Percentiles rank a stretch among this genome's conserved stretches.
These are phyloP conservation scores for Hyla sarda DNA, from an alignment of 2,113 vertebrate species.

Conservation along the genomic window DNA sequence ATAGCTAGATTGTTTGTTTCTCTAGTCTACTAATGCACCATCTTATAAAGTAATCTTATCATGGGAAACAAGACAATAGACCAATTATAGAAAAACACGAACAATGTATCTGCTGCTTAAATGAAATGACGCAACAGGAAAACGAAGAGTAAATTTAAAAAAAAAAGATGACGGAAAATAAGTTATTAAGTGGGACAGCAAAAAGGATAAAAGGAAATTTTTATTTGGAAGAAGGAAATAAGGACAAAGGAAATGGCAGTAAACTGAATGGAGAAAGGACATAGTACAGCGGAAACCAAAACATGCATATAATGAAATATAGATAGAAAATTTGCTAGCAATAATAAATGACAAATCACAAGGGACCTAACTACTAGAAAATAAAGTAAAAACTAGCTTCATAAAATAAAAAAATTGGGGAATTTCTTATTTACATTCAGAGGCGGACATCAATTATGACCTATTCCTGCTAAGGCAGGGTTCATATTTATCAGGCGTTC, in stretches of 20 bases:
- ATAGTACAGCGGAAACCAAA: not conserved
- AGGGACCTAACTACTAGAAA: not conserved
- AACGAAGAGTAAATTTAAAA: not conserved
- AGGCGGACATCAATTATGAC: too few species aligned
- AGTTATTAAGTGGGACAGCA: not conserved
- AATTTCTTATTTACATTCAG: too few species aligned
- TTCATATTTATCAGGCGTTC: too few species aligned
- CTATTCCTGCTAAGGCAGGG: too few species aligned
- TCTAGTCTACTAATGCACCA: too few species aligned
- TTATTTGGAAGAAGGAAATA: conserved; percentile 3
- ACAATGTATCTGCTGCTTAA: not conserved
- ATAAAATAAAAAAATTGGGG: not conserved
- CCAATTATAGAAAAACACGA: not conserved
- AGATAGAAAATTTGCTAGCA: not conserved
- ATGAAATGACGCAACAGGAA: not conserved
- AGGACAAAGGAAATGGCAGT: not conserved
- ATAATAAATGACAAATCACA: not conserved
- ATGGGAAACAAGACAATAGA: not conserved
- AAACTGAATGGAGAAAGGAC: not conserved
- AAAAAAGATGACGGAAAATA: not conserved
- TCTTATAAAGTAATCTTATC: not conserved
- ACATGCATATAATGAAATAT: not conserved
- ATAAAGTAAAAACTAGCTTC: not conserved
- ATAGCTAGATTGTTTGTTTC: too few species aligned
- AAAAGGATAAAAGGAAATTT: conserved; percentile 10